phyloP scores from a whole-genome alignment of 1,140 invertebrate genomes.

The Caligus rogercresseyi region DNA sequence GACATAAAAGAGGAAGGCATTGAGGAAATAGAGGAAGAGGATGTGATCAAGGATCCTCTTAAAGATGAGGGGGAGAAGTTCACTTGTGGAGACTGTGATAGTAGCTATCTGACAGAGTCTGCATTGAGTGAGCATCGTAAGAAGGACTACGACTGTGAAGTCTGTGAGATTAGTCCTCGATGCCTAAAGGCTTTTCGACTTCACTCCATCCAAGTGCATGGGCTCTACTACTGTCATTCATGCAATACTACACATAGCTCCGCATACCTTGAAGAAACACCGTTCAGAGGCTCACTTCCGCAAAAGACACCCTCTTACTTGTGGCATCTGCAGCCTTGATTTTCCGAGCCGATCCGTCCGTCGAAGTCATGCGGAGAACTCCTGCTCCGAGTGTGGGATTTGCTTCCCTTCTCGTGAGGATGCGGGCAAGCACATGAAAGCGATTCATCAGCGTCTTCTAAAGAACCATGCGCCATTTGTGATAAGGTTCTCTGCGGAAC shows the following conservation, averaged over 20 bases:
- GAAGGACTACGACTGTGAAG: neutral
- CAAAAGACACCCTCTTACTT: neutral
- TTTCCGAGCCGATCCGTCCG: neutral
- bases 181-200: neutral
- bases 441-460: neutral
- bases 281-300: neutral
- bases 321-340: neutral
- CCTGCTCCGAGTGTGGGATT: neutral
- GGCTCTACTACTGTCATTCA: neutral
- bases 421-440: neutral
- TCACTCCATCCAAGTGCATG: neutral
- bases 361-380: neutral
- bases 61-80: neutral
- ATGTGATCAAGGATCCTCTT: too few species aligned
- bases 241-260: neutral
- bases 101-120: neutral
- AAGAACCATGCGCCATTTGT: neutral
- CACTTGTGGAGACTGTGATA: neutral
- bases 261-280: neutral
- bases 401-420: neutral
- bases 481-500: neutral
- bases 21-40: neutral
- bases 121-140: neutral
- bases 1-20: neutral
- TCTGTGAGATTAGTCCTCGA: neutral